Evolutionary conservation across 2,113 vertebrate genomes (phyloP), one percentile per base, ranked within the genome.

Genomic region (Psilopogon haemacephalus): DNA sequence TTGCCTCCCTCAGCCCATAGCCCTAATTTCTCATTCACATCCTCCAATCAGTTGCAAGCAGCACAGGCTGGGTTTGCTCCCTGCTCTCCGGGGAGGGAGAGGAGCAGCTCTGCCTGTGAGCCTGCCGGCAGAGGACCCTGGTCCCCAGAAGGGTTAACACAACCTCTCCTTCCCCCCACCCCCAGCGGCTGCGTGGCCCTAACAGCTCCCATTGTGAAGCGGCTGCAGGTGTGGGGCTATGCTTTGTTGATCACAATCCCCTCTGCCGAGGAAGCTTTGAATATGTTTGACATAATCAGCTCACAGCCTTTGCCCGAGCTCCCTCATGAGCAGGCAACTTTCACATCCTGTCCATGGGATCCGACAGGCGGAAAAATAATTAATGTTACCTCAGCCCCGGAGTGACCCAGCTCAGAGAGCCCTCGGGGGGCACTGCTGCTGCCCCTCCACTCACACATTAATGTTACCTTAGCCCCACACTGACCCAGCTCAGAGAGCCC

Each of bases 351-450:
- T 98, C 99, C 98, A 99, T 99, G 97, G 97, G 97, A 99, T 99
- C 98, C 89, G 99, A 99, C 99, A 99, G 97, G 99, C 98, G 99
- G 99, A 99, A 99, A 99, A 99, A 99, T 99, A 99, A 99, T 99
- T 99, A 99, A 99, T 98, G 98, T 99, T 99, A 98, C 98, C 98
- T 99, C 98, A 98, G 98, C 98, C 99, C 97, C 97, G 97, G 97
- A 97, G 97, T 99, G 99, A 99, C 98, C 98, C 98, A 98, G 98
- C 42, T n/a, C n/a, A n/a, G n/a, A n/a, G n/a, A n/a, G n/a, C n/a
- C n/a, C n/a, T n/a, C n/a, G n/a, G n/a, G n/a, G n/a, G n/a, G n/a
- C n/a, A n/a, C n/a, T n/a, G n/a, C n/a, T n/a, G n/a, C n/a, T n/a
- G n/a, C n/a, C n/a, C n/a, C n/a, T n/a, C n/a, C n/a, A n/a, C n/a